Conservation (phyloP, 2,113 vertebrate species). For the Tenrec ecaudatus region DNA sequence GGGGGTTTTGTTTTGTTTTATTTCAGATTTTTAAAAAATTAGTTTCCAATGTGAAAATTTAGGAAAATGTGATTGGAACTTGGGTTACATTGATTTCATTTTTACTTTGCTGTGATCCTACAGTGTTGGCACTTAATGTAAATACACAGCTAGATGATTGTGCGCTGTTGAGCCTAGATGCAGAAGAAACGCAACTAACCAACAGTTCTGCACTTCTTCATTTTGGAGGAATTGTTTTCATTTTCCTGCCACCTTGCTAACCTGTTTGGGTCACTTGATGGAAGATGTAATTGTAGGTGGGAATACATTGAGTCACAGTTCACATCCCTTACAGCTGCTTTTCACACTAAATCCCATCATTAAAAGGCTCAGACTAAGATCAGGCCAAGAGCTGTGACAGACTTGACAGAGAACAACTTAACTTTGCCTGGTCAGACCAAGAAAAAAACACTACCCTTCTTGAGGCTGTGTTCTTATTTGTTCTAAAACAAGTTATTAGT, state of each 20-base stretch:
- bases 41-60: conserved; percentile 66
- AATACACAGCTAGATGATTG: conserved; percentile 62
- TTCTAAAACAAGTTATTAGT: conserved; percentile 50
- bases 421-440: conserved; percentile 51
- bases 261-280: conserved; percentile 77
- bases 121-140: conserved; percentile 64
- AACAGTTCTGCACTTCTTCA: background rate
- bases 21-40: conserved; percentile 64
- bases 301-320: conserved; percentile 78
- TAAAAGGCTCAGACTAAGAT: conserved; percentile 75
- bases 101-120: conserved; percentile 31
- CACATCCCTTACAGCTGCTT: conserved; percentile 61
- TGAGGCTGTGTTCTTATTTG: conserved; percentile 54
- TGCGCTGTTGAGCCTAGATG: background rate
- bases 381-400: conserved; percentile 42
- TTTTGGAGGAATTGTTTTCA: conserved; percentile 73
- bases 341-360: conserved; percentile 70
- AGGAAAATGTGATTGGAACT: conserved; percentile 68
- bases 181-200: background rate
- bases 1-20: conserved; percentile 2
- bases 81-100: conserved; percentile 69
- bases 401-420: conserved; percentile 75
- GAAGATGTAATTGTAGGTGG: conserved; percentile 80
- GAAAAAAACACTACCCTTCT: conserved; percentile 49
- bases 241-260: conserved; percentile 76